Evolutionary conservation across 2,888 invertebrate genomes (phyloP).

Genomic region (Morpho achilles): DNA sequence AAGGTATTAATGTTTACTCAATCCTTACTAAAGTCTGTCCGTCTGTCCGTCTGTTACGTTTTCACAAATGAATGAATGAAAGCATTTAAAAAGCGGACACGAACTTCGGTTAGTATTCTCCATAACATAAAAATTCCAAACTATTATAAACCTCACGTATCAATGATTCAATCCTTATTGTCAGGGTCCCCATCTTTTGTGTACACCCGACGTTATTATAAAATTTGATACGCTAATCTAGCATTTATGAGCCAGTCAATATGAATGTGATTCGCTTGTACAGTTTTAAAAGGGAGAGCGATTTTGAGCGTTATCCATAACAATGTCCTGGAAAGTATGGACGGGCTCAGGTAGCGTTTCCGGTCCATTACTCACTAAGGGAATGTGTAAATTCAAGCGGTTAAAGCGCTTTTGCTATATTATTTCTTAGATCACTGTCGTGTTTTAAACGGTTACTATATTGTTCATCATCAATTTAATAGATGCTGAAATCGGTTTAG

Average conservation of each 20-base stretch:
- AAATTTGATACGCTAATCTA: not conserved
- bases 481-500: no score
- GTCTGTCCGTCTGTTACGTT: no score
- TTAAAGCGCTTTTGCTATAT: conserved; percentile 11
- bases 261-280: not conserved
- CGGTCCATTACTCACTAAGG: conserved; percentile 39
- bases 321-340: conserved; percentile 32
- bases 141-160: conserved; percentile 1
- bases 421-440: no score
- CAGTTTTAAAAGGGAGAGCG: not conserved
- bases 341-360: conserved; percentile 46
- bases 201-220: not conserved
- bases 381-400: conserved; percentile 20
- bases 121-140: conserved; percentile 1
- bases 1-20: no score
- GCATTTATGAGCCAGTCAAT: not conserved
- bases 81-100: no score
- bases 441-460: no score
- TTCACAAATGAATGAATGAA: no score
- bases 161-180: conserved; percentile 17
- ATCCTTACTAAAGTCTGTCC: no score
- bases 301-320: conserved; percentile 15
- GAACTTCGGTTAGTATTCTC: no score
- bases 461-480: no score
- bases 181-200: conserved; percentile 16